phyloP scores from a whole-genome alignment of 2,113 vertebrate genomes.

The Lampris incognitus region DNA sequence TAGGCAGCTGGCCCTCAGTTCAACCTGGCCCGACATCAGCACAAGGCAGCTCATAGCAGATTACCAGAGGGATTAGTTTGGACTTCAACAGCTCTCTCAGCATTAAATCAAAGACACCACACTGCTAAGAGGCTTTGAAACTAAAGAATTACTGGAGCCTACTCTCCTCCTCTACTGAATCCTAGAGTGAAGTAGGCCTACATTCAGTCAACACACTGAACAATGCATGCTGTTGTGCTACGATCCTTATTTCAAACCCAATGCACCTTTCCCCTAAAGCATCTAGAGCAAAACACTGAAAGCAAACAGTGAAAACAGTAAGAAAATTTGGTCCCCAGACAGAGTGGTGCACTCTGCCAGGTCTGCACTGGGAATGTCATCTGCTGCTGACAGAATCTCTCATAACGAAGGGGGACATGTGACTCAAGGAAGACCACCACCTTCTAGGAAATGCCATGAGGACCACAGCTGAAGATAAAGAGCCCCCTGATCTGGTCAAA shows the following conservation, averaged over 20 bases:
- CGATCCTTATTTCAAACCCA: not conserved
- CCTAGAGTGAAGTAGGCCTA: conserved; percentile 11
- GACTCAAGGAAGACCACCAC: not conserved
- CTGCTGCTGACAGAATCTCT: not conserved
- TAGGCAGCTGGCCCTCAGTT: conserved; percentile 39
- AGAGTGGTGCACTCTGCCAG: not conserved
- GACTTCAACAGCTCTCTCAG: conserved; percentile 64
- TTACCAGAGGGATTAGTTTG: conserved; percentile 71
- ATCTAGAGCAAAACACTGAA: no score
- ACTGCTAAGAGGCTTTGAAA: conserved; percentile 69
- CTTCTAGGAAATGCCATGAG: not conserved
- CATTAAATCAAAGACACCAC: conserved; percentile 67
- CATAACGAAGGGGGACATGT: not conserved
- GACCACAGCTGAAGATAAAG: not conserved
- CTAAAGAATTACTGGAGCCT: conserved; percentile 42
- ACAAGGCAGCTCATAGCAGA: conserved; percentile 65
- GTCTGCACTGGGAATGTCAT: not conserved
- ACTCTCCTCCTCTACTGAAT: conserved; percentile 11
- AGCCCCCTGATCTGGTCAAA: no score
- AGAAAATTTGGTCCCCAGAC: not conserved
- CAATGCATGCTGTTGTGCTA: not conserved
- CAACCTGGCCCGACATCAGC: conserved; percentile 59
- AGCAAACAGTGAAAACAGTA: not conserved
- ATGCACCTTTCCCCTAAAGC: no score
- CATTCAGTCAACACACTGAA: conserved; percentile 15